Conservation (phyloP, 64 coral and sea anemone genomes). For the Stichodactyla mertensii region DNA sequence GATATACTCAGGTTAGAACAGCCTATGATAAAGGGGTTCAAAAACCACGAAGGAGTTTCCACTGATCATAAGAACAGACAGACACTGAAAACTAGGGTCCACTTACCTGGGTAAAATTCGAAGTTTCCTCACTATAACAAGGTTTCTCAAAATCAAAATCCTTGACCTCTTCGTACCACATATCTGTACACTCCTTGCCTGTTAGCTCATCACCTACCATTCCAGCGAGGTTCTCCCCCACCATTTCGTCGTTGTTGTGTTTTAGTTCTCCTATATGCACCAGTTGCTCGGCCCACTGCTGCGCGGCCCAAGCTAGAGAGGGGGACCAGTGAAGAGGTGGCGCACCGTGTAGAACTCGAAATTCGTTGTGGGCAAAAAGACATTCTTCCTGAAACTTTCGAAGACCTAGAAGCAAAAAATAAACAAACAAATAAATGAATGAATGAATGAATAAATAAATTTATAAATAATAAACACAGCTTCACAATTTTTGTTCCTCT, state of each 20-base stretch:
- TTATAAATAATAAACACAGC: too few species aligned
- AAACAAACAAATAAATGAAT: neutral
- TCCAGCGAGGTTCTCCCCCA: conserved; percentile 95
- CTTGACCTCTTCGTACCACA: conserved; percentile 97
- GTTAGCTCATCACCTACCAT: conserved; percentile 72
- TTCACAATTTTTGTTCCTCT: too few species aligned
- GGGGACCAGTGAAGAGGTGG: conserved; percentile 84
- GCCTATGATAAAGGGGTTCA: neutral
- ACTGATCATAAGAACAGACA: neutral
- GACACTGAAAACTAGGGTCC: neutral
- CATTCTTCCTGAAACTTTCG: conserved; percentile 95
- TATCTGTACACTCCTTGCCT: conserved; percentile 78
- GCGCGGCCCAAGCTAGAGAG: conserved; percentile 78
- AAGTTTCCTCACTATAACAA: conserved; percentile 81
- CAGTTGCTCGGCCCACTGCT: conserved; percentile 89
- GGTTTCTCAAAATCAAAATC: conserved; percentile 77
- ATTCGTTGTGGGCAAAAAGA: conserved; percentile 79
- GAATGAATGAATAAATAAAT: neutral
- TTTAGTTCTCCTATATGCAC: conserved; percentile 59
- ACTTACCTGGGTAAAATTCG: conserved; percentile 90
- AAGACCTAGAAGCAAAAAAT: conserved; percentile 45
- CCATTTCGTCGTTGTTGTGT: conserved; percentile 78
- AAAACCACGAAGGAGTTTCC: neutral
- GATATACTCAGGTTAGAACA: too few species aligned
- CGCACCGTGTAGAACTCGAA: conserved; percentile 75